These are phyloP conservation scores for Aphidius colemani DNA, from an alignment of 2,888 invertebrate genomes.

Conservation along the genomic window DNA sequence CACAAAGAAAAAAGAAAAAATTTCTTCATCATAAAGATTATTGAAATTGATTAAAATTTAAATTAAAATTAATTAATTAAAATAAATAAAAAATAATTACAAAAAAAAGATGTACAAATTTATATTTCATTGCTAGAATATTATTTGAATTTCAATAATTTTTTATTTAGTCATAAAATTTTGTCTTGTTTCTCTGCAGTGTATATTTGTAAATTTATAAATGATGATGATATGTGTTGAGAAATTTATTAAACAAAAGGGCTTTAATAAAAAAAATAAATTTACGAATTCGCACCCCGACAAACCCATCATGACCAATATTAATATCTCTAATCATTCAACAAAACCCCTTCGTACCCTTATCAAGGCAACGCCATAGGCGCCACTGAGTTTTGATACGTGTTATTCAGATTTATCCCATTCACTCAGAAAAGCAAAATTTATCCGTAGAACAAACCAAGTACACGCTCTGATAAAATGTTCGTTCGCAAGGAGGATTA, in stretches of 20 bases:
- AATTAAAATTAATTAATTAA: too few species aligned
- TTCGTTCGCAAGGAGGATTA: slow-evolving; percentile 45
- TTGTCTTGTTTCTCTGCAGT: too few species aligned
- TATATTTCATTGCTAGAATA: too few species aligned
- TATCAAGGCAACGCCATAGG: slow-evolving; percentile 54
- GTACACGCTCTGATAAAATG: slow-evolving; percentile 45
- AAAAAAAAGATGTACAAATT: too few species aligned
- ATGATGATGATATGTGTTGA: too few species aligned
- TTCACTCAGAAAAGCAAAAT: slow-evolving; percentile 46
- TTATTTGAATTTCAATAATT: too few species aligned
- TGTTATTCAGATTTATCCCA: slow-evolving; percentile 57
- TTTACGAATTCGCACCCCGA: not conserved
- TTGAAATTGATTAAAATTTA: too few species aligned
- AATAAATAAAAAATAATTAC: too few species aligned
- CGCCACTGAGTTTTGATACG: slow-evolving; percentile 48
- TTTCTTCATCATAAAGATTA: too few species aligned
- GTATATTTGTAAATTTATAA: too few species aligned
- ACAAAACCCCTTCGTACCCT: slow-evolving; percentile 54
- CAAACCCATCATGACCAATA: slow-evolving; percentile 40
- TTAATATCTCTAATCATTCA: slow-evolving; percentile 61
- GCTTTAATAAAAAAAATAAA: not conserved
- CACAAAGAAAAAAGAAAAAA: too few species aligned
- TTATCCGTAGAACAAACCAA: slow-evolving; percentile 51
- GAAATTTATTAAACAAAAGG: not conserved
- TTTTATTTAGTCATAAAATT: too few species aligned